Conservation (phyloP, 1,140 invertebrate genomes). For the Hylyphantes graminicola region DNA sequence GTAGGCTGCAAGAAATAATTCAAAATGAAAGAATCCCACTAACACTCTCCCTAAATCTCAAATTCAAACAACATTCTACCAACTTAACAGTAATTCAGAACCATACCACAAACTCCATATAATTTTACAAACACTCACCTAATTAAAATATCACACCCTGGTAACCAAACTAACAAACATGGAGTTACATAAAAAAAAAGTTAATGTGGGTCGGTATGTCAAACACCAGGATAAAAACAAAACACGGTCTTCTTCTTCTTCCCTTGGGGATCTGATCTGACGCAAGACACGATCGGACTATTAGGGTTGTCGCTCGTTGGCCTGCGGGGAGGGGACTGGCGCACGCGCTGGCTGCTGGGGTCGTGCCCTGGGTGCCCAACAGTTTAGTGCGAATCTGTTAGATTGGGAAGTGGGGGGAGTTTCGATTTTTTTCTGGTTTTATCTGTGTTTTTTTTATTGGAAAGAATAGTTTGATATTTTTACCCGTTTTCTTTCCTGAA, state of each 20-base stretch:
- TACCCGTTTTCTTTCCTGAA: not conserved
- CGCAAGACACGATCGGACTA: conserved; percentile 42
- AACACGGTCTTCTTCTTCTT: conserved; percentile 20
- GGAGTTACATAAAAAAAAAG: too few relatives aligned
- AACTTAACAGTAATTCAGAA: too few relatives aligned
- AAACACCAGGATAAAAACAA: not conserved
- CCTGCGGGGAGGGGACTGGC: not conserved
- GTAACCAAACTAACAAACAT: too few relatives aligned
- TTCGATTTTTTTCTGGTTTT: not conserved
- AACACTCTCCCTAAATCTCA: too few relatives aligned
- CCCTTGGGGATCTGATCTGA: conserved; percentile 42
- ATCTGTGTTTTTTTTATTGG: not conserved
- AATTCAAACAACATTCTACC: too few relatives aligned
- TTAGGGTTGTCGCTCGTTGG: conserved; percentile 26
- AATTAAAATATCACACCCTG: too few relatives aligned
- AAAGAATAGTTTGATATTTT: not conserved
- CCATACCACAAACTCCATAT: too few relatives aligned
- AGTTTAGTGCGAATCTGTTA: not conserved
- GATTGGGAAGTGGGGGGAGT: not conserved
- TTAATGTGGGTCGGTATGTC: not conserved
- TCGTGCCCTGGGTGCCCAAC: conserved; percentile 46
- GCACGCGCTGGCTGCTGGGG: conserved; percentile 6
- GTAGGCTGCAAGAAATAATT: too few relatives aligned
- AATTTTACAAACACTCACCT: too few relatives aligned
- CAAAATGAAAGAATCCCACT: too few relatives aligned